Base-by-base conservation (phyloP, 2,888 invertebrate species). In the Volucella zonaria region DNA sequence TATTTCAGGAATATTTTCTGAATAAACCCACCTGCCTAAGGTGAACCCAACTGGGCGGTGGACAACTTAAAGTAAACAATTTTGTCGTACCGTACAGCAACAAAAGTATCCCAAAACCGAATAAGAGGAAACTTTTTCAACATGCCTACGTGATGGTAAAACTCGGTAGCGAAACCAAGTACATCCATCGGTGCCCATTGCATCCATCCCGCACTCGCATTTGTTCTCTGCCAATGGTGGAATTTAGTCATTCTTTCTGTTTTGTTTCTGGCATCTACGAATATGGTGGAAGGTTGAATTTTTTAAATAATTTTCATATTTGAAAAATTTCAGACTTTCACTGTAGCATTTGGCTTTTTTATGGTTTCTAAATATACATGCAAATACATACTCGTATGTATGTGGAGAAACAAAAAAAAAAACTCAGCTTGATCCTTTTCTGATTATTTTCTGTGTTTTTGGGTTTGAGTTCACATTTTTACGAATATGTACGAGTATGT, bases 241-340 rank as follows among this genome's bases (percentile, higher is more conserved):
- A 74, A 74, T 79, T 79, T 82, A 74, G 74, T 74, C 61, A 79
- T 82, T 78, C 74, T 78, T 56, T 70, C 68, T 64, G 45, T 58
- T 78, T 64, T 78, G 70, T 76, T 81, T 82, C 70, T 38, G 52
- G 59, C 64, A 71, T 76, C 18, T 59, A 42, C 56, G 6, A 31
- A 31, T 6, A 6, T 6, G 0, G 31, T 6, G 31, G 31, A 31
- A 31, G 31, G 73, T 58, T 49, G 78, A 74, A 73, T 79, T 82
- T 82, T 74, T 68, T 62, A 79, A 79, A 80, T 83, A 71, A 83
- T 71, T 79, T 75, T 80, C 68, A 49, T 83, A 62, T 79, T 71
- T 80, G 18, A 70, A 70, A 80, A 80, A 56, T 71, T 64, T 58
- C 54, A 75, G 66, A 71, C 75, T 75, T 80, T 75, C 38, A 18